Percentiles rank a stretch among this genome's conserved stretches.
Evolutionary conservation across 2,113 vertebrate species (phyloP).

Genomic region (Aplodontia rufa): DNA sequence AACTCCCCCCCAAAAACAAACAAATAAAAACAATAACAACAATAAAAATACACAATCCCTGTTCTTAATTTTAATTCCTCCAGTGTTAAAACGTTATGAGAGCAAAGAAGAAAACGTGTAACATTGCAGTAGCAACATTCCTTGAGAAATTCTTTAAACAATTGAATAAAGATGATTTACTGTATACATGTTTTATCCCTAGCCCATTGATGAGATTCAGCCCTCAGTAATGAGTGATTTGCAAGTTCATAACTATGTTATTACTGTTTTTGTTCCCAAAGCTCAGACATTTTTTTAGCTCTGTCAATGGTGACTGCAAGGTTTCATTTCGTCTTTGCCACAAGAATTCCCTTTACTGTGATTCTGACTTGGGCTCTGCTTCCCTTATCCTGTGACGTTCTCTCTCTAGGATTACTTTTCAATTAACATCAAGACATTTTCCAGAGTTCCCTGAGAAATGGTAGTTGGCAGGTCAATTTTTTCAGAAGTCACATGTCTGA

Average conservation of each 20-base stretch:
- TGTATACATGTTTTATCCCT: neutral
- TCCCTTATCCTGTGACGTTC: neutral
- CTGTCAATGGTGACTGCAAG: neutral
- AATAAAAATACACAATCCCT: neutral
- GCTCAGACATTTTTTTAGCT: neutral
- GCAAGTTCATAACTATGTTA: neutral
- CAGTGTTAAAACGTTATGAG: neutral
- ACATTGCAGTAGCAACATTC: neutral
- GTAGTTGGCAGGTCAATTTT: slow-evolving; percentile 18
- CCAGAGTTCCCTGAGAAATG: slow-evolving; percentile 46
- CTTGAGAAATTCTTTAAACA: neutral
- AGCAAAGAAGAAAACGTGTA: neutral
- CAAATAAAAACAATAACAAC: neutral
- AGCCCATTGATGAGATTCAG: neutral
- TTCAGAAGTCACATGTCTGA: neutral
- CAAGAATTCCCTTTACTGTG: neutral
- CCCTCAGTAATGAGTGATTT: neutral
- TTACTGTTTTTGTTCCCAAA: neutral
- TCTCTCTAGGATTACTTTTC: slow-evolving; percentile 27
- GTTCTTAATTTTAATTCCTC: neutral
- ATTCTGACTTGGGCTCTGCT: neutral
- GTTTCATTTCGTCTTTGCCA: neutral
- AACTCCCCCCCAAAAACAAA: too few relatives aligned
- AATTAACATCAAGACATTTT: slow-evolving; percentile 27
- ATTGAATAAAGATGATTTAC: neutral